phyloP scores from a whole-genome alignment of 1,140 invertebrate genomes.

The Drosophila nigrodunni region DNA sequence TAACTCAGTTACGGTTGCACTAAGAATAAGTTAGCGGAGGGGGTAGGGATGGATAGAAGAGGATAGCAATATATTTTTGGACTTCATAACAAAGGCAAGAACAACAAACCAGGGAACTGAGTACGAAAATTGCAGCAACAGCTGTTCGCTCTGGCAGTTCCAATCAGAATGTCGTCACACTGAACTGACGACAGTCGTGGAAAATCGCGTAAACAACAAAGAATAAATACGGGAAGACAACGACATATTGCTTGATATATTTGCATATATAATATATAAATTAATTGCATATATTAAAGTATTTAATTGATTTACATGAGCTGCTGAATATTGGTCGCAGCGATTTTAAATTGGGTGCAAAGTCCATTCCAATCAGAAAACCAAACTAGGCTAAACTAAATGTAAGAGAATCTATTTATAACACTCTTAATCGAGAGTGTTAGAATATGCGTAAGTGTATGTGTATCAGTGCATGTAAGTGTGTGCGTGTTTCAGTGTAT shows the following conservation, averaged over 20 bases:
- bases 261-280: neutral
- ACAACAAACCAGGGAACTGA: neutral
- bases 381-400: slow-evolving; percentile 1
- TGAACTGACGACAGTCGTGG: slow-evolving; percentile 6
- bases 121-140: slow-evolving; percentile 48
- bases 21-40: neutral
- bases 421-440: slow-evolving; percentile 21
- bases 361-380: slow-evolving; percentile 42
- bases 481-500: slow-evolving; percentile 6
- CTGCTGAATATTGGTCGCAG: slow-evolving; percentile 5
- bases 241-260: slow-evolving; percentile 7
- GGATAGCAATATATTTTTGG: slow-evolving; percentile 1
- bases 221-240: slow-evolving; percentile 1
- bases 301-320: slow-evolving; percentile 9
- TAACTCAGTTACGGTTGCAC: neutral
- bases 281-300: slow-evolving; percentile 2
- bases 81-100: slow-evolving; percentile 18
- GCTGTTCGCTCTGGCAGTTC: slow-evolving; percentile 55
- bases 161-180: slow-evolving; percentile 62
- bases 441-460: slow-evolving; percentile 17
- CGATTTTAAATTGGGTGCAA: slow-evolving; percentile 23
- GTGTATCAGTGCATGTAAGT: neutral
- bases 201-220: slow-evolving; percentile 37
- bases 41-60: too few relatives aligned
- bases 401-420: slow-evolving; percentile 48